Evolutionary conservation across 2,888 invertebrate genomes (phyloP).

Genomic region (Elmis aenea): DNA sequence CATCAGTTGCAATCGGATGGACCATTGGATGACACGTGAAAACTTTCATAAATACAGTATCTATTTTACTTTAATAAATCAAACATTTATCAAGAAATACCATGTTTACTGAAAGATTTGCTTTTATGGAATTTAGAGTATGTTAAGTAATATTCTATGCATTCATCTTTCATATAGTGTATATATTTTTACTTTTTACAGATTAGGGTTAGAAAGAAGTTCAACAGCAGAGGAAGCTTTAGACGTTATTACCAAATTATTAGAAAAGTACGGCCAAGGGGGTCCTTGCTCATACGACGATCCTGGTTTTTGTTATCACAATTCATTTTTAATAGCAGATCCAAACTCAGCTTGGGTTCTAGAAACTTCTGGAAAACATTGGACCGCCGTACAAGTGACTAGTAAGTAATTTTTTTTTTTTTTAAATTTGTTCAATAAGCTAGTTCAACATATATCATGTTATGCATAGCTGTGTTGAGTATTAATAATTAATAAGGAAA

Average conservation of each 20-base stretch:
- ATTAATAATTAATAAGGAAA: too few relatives aligned
- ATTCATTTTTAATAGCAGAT: slow-evolving; percentile 73
- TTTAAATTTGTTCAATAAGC: slow-evolving; percentile 3
- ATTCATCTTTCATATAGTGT: neutral
- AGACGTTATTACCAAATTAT: slow-evolving; percentile 58
- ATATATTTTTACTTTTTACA: slow-evolving; percentile 32
- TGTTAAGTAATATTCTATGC: slow-evolving; percentile 5
- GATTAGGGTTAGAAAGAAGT: slow-evolving; percentile 66
- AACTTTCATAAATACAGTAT: too few relatives aligned
- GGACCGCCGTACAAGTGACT: slow-evolving; percentile 69
- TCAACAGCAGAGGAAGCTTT: slow-evolving; percentile 62
- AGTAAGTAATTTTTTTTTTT: slow-evolving; percentile 38
- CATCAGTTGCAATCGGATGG: too few relatives aligned
- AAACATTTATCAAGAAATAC: too few relatives aligned
- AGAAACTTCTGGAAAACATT: slow-evolving; percentile 71
- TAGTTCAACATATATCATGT: too few relatives aligned
- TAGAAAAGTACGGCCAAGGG: slow-evolving; percentile 67
- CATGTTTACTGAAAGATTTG: too few relatives aligned
- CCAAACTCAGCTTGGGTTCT: slow-evolving; percentile 64
- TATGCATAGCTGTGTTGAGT: too few relatives aligned
- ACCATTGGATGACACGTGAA: too few relatives aligned
- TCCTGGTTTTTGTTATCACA: slow-evolving; percentile 60
- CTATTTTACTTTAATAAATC: too few relatives aligned
- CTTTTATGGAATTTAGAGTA: too few relatives aligned
- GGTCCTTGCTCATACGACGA: slow-evolving; percentile 61